These are phyloP conservation scores for Aphrophora alni DNA, from an alignment of 2,888 invertebrate genomes.

Conservation along the genomic window DNA sequence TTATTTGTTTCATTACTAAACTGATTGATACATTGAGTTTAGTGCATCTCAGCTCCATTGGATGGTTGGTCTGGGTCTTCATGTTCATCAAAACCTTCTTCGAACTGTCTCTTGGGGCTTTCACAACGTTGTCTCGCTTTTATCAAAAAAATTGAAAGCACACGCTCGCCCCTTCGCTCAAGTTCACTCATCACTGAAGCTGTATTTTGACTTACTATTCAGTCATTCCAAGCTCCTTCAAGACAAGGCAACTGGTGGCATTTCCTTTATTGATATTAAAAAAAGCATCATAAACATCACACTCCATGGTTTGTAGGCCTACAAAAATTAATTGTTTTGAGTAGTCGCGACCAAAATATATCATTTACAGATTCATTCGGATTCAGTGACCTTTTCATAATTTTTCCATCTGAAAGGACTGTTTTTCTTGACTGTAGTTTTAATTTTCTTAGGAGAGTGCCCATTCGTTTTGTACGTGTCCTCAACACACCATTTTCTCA, in stretches of 20 bases:
- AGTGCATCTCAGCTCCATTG: constrained; percentile 21
- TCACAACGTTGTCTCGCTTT: constrained; percentile 12
- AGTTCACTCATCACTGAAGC: constrained; percentile 4
- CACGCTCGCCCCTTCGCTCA: background rate
- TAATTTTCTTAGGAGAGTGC: constrained; percentile 8
- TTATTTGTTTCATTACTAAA: background rate
- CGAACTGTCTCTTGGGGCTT: constrained; percentile 16
- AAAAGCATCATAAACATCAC: constrained; percentile 14
- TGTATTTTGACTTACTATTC: constrained; percentile 15
- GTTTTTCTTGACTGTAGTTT: background rate
- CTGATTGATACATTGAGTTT: background rate
- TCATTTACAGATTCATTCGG: constrained; percentile 20
- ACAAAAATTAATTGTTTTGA: constrained; percentile 18
- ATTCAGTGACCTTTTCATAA: constrained; percentile 11
- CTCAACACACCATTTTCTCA: constrained; percentile 3
- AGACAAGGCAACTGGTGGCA: background rate
- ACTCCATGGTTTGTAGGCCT: background rate
- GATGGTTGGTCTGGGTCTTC: constrained; percentile 27
- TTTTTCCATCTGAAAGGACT: constrained; percentile 19
- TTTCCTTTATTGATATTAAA: constrained; percentile 6
- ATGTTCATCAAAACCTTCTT: constrained; percentile 13
- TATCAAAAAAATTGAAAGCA: background rate
- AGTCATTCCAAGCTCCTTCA: background rate
- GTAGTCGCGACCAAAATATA: too few relatives aligned
- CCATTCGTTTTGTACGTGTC: constrained; percentile 14